A percentile compares a stretch with the other conserved stretches of the same genome.
phyloP scores from a whole-genome alignment of 2,113 vertebrate species.

The Pluvianellus socialis region DNA sequence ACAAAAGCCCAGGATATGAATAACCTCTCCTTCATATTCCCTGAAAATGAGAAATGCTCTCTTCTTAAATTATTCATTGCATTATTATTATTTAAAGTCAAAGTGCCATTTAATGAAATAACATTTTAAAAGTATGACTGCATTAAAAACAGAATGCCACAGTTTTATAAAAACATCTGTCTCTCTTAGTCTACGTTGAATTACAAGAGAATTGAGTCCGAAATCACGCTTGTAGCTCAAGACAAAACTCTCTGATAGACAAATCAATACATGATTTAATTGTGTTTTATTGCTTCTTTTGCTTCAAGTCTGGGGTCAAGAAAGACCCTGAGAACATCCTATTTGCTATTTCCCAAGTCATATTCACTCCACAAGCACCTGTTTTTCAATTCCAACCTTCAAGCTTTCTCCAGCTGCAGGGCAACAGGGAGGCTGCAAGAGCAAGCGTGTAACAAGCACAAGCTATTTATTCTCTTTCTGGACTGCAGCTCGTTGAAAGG shows the following conservation, averaged over 20 bases:
- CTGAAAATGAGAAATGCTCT: not conserved
- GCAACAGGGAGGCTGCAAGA: not conserved
- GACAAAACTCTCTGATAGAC: not conserved
- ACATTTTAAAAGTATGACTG: not conserved
- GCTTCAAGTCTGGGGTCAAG: not conserved
- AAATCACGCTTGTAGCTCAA: conserved; percentile 6
- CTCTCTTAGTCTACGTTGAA: conserved; percentile 20
- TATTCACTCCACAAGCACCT: not conserved
- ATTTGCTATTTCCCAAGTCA: not conserved
- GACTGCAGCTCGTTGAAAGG: not conserved
- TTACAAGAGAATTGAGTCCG: conserved; percentile 16
- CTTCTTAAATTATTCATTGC: conserved; percentile 16
- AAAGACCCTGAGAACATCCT: conserved; percentile 8
- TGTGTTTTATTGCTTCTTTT: conserved; percentile 15
- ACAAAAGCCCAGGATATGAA: not conserved
- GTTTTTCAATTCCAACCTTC: not conserved
- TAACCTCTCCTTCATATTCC: not conserved
- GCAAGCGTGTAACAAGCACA: accelerated
- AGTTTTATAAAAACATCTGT: not conserved
- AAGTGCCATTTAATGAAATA: conserved; percentile 5
- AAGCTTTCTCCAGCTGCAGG: not conserved
- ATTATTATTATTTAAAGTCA: conserved; percentile 34
- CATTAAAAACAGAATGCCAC: not conserved
- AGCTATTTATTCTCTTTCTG: not conserved
- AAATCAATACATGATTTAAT: conserved; percentile 56